Base-by-base conservation (phyloP, 2,113 vertebrate genomes). In the Ctenomys sociabilis region DNA sequence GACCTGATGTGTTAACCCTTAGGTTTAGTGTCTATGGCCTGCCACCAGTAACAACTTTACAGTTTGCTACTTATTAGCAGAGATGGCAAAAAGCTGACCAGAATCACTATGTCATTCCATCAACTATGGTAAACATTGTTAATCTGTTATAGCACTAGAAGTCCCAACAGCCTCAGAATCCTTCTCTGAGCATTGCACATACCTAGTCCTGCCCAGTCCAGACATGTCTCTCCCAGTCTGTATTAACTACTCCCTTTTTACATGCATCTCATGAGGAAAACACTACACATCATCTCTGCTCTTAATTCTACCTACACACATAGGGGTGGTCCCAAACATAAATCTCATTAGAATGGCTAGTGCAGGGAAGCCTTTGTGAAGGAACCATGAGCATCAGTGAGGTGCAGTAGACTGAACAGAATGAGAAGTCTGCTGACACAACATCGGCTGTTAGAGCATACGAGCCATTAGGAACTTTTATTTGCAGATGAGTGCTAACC, bases 301-400 rank as follows among this genome's bases (percentile, higher is more conserved):
- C 35, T 21, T 89, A 49, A 13, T 61, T 78, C 13, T 72, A 66
- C 64, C 52, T 63, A 75, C 54, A 82, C 7, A 19, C 35, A 13
- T 6, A n/a, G n/a, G 28, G 35, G 13, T 66, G 17, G 61, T 90
- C 59, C 89, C 28, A 49, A 43, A 12, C 35, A 63, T 64, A 52
- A 84, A 45, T 28, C 75, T 91, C 75, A 54, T 91, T 77, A 83
- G 61, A 96, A 66, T 57, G 75, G 54, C 7, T 0, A 80, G 54
- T 89, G 9, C 26, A 75, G 37, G 9, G 86, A 49, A 94, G n/a
- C 52, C 77, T 93, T 88, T 88, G 73, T 26, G 54, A 95, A 93
- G 52, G 45, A 10, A 30, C 19, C 19, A 35, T 32, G 49, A 40
- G 40, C 59, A 81, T 72, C n/a, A 80, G 82, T 35, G 81, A 63